Base-by-base conservation (phyloP, 1,140 invertebrate species). In the Monomorium pharaonis region DNA sequence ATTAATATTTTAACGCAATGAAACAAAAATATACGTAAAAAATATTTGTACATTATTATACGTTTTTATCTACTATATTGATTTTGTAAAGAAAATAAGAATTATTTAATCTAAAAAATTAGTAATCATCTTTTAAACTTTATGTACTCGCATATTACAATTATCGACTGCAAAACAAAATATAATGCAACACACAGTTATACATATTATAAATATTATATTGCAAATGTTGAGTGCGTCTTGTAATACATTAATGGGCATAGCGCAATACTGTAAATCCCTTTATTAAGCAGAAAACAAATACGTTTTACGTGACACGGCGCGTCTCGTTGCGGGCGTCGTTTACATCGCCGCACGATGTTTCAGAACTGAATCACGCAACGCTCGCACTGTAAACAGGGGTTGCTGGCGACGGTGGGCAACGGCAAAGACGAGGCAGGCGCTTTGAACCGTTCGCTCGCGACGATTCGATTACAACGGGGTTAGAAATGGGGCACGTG, bases 311-410 rank as follows among this genome's bases (percentile, higher is more conserved):
- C 33, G 10, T 54, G 49, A 81, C 49, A 44, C 24, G n/a, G n/a
- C 2, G 65, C 21, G 33, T 14, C 33, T 56, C 18, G 65, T 42
- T 44, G 49, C 33, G 78, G 21, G 21, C 12, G 67, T 33, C n/a
- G 65, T 56, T 70, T 81, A 47, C 54, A 92, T 92, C 92, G 83
- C 75, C 62, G 60, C 62, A 30, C 74, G 85, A 70, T 78, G 83
- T 87, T 91, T 91, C 65, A 63, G 74, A 44, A 51, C 58, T 89
- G 89, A 92, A 92, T 89, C 91, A 92, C 81, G 85, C 83, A 84
- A 74, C 77, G 47, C 72, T 85, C 84, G 84, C 76, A 86, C 86
- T 87, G 91, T 88, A 91, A 93, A 93, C 90, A 80, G 81, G 81
- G 56, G 58, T 65, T 78, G 74, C 42, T 67, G 67, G 58, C 24